These are phyloP conservation scores for Temnothorax longispinosus DNA, from an alignment of 1,140 invertebrate genomes.

Conservation along the genomic window DNA sequence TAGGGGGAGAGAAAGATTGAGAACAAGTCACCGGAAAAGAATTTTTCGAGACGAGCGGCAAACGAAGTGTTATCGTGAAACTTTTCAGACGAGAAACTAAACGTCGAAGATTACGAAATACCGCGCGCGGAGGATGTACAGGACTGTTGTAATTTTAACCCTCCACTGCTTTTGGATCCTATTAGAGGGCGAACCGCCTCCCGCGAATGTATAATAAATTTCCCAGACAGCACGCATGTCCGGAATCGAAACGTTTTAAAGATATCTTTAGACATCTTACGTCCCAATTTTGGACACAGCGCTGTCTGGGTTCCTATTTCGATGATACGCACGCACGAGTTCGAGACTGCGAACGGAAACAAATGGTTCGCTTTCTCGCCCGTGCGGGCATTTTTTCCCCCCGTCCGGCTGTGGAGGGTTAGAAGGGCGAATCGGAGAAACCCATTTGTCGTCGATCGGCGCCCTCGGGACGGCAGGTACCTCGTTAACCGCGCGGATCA, in stretches of 20 bases:
- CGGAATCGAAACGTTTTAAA: too few relatives aligned
- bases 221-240: too few relatives aligned
- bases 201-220: too few relatives aligned
- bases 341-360: neutral
- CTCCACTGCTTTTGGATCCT: conserved; percentile 45
- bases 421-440: conserved; percentile 34
- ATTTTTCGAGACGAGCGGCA: conserved; percentile 54
- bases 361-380: neutral
- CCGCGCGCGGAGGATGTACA: neutral
- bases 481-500: conserved; percentile 59
- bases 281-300: too few relatives aligned
- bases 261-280: too few relatives aligned
- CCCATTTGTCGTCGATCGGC: conserved; percentile 69
- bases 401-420: conserved; percentile 61
- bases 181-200: too few relatives aligned
- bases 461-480: conserved; percentile 69
- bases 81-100: conserved; percentile 31
- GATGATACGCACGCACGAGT: too few relatives aligned
- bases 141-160: conserved; percentile 66
- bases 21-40: conserved; percentile 27
- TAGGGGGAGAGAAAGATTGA: neutral
- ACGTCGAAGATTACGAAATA: conserved; percentile 9
- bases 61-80: conserved; percentile 41
- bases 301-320: too few relatives aligned
- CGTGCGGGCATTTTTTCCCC: neutral